These are phyloP conservation scores for Cybosia mesomella DNA, from an alignment of 2,888 invertebrate species.

Conservation along the genomic window DNA sequence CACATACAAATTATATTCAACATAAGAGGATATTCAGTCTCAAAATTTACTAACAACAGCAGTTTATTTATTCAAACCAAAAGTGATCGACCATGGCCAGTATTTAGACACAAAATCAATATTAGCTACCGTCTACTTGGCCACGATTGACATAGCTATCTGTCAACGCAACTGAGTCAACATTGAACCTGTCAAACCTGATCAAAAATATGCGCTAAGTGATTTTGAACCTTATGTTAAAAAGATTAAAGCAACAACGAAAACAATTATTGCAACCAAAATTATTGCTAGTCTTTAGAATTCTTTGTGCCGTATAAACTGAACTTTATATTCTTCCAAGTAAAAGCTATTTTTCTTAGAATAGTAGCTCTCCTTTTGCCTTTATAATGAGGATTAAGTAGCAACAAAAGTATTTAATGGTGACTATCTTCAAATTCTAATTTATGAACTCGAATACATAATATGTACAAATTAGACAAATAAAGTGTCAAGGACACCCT, in stretches of 20 bases:
- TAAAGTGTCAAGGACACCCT: not conserved
- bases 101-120: constrained; percentile 50
- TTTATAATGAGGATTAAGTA: not conserved
- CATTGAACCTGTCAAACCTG: constrained; percentile 33
- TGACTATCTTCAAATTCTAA: not conserved
- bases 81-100: constrained; percentile 28
- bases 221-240: constrained; percentile 22
- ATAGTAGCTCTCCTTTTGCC: not conserved
- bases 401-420: not conserved
- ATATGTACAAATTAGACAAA: not conserved
- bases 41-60: constrained; percentile 5
- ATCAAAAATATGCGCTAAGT: constrained; percentile 3
- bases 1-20: not conserved
- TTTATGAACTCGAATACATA: not conserved
- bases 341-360: not conserved
- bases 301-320: not conserved
- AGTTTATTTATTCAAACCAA: constrained; percentile 31
- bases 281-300: not conserved
- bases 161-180: constrained; percentile 60
- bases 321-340: not conserved
- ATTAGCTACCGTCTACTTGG: constrained; percentile 56
- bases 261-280: not conserved
- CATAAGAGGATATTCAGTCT: not conserved
- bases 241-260: not conserved
- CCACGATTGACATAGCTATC: constrained; percentile 56